Conservation (phyloP, 2,797 vertebrate genomes). For the Esox lucius region DNA sequence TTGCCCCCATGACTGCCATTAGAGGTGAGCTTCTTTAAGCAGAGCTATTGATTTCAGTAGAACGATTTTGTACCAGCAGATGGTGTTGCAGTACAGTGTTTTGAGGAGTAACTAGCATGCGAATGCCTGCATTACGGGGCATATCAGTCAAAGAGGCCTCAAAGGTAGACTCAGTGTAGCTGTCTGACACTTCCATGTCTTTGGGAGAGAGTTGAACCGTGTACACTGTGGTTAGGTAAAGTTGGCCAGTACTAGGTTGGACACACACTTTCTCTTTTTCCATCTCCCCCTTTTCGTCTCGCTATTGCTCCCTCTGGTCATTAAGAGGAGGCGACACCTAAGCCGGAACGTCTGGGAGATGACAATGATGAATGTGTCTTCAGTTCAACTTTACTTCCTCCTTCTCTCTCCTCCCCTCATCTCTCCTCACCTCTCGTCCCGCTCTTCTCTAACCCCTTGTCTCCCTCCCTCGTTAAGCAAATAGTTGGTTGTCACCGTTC, state of each 20-base stretch:
- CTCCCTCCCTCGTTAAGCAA: background rate
- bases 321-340: conserved; percentile 50
- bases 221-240: no score
- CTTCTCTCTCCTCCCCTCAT: background rate
- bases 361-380: conserved; percentile 63
- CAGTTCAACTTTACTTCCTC: conserved; percentile 22
- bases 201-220: background rate
- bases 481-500: background rate
- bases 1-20: background rate
- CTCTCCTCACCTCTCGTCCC: background rate
- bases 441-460: background rate
- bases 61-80: conserved; percentile 47
- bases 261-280: no score
- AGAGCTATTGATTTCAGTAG: background rate
- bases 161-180: background rate
- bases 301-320: conserved; percentile 25
- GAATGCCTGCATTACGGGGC: background rate
- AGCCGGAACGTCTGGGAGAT: conserved; percentile 45
- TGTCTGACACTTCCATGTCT: background rate
- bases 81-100: conserved; percentile 41
- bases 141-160: background rate
- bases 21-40: background rate
- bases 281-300: no score
- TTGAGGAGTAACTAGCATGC: background rate
- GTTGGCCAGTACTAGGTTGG: no score